These are phyloP conservation scores for Spermophilus dauricus DNA, from an alignment of 2,113 vertebrate genomes.

Conservation along the genomic window DNA sequence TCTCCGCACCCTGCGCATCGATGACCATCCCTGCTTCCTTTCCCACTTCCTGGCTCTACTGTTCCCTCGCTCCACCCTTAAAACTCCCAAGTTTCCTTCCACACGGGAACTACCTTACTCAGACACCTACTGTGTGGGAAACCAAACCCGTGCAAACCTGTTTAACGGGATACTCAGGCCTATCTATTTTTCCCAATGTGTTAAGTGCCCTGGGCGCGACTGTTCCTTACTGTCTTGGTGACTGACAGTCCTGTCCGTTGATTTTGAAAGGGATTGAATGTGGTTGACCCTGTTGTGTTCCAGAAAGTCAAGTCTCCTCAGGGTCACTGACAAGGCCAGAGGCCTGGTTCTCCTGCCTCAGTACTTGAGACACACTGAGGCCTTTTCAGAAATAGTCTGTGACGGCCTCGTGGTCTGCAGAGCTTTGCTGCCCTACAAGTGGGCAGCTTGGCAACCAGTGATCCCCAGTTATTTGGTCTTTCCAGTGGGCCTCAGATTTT, in stretches of 20 bases:
- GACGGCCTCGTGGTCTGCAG: background rate
- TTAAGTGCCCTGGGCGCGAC: background rate
- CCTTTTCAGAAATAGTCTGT: background rate
- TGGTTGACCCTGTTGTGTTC: background rate
- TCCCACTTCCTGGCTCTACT: background rate
- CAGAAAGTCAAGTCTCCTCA: no score
- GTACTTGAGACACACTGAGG: background rate
- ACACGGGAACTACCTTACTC: background rate
- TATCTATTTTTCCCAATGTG: background rate
- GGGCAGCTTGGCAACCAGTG: background rate
- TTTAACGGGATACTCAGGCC: background rate
- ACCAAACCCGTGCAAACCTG: background rate
- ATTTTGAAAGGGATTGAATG: background rate
- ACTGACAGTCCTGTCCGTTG: background rate
- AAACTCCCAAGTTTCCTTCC: background rate
- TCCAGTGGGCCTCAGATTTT: background rate
- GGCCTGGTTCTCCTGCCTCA: background rate
- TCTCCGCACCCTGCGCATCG: accelerated
- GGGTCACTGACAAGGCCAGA: background rate
- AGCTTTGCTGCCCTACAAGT: background rate
- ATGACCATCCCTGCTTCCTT: background rate
- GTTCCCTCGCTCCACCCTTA: background rate
- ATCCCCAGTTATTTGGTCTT: background rate
- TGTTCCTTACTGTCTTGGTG: no score
- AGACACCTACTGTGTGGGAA: background rate